Percentiles rank a stretch among this genome's conserved stretches.
These are phyloP conservation scores for Aplocera efformata DNA, from an alignment of 2,888 invertebrate genomes.

Conservation along the genomic window DNA sequence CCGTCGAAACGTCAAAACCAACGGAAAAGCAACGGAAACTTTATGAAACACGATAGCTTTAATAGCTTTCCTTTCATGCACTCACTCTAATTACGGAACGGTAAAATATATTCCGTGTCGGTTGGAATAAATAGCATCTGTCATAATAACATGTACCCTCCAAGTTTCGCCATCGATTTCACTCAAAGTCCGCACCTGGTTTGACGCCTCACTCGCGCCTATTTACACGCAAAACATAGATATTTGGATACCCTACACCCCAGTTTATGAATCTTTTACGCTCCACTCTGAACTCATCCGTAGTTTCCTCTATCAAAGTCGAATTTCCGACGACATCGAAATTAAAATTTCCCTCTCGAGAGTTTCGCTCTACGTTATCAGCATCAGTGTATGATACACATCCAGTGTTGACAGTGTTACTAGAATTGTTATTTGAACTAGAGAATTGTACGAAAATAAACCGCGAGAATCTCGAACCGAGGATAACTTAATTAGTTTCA, in stretches of 20 bases:
- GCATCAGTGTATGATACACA: slow-evolving; percentile 64
- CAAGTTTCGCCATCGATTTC: slow-evolving; percentile 65
- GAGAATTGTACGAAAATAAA: slow-evolving; percentile 71
- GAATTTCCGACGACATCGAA: slow-evolving; percentile 32
- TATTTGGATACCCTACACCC: slow-evolving; percentile 69
- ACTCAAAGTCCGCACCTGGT: slow-evolving; percentile 69
- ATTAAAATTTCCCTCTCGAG: slow-evolving; percentile 47
- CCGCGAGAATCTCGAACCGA: slow-evolving; percentile 64
- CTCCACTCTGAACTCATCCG: slow-evolving; percentile 39
- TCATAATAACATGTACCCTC: slow-evolving; percentile 72
- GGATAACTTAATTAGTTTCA: slow-evolving; percentile 79
- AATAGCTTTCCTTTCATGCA: slow-evolving; percentile 44
- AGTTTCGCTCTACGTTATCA: slow-evolving; percentile 66
- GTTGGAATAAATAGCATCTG: slow-evolving; percentile 68
- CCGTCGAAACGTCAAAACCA: slow-evolving; percentile 19
- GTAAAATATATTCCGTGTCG: slow-evolving; percentile 50
- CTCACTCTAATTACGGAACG: slow-evolving; percentile 47
- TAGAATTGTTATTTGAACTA: slow-evolving; percentile 64
- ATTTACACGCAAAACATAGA: slow-evolving; percentile 76
- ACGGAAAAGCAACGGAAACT: slow-evolving; percentile 26
- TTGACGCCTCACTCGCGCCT: slow-evolving; percentile 69
- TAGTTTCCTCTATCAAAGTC: slow-evolving; percentile 33
- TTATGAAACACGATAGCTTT: slow-evolving; percentile 42
- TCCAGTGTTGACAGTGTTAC: slow-evolving; percentile 72
- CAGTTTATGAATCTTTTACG: slow-evolving; percentile 42